Evolutionary conservation across 2,888 invertebrate species (phyloP).

Genomic region (Aphidius colemani): DNA sequence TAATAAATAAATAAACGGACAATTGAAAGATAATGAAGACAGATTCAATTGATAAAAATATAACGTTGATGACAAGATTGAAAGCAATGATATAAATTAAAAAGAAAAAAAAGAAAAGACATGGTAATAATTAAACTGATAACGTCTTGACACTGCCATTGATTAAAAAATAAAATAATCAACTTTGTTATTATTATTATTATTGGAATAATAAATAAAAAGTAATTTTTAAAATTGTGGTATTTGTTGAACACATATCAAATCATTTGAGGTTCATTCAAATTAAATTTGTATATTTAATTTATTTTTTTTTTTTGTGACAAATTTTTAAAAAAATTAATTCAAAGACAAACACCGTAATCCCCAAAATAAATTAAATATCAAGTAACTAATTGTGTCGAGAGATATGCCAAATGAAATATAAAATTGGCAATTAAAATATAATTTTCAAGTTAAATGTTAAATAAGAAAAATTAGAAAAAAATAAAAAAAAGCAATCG

Average conservation of each 20-base stretch:
- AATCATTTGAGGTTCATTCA: constrained; percentile 10
- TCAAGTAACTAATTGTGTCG: not conserved
- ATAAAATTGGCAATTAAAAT: too few relatives aligned
- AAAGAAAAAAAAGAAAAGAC: not conserved
- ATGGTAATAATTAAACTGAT: not conserved
- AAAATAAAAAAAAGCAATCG: too few relatives aligned
- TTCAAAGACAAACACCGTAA: not conserved
- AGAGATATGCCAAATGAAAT: too few relatives aligned
- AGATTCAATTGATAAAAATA: constrained; percentile 3
- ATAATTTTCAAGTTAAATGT: too few relatives aligned
- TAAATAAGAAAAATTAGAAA: too few relatives aligned
- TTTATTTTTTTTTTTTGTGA: not conserved
- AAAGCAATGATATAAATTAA: constrained; percentile 6
- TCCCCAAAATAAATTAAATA: too few relatives aligned
- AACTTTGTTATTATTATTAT: too few relatives aligned
- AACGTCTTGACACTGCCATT: not conserved
- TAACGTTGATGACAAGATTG: not conserved
- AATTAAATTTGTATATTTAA: constrained; percentile 11
- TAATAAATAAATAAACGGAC: too few relatives aligned
- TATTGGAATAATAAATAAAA: too few relatives aligned
- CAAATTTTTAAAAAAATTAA: not conserved
- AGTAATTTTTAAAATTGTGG: too few relatives aligned
- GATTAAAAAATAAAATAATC: not conserved
- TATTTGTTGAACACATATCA: constrained; percentile 22
- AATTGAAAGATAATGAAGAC: not conserved